Conservation (phyloP, 2,797 vertebrate species). For the Microchirus variegatus region DNA sequence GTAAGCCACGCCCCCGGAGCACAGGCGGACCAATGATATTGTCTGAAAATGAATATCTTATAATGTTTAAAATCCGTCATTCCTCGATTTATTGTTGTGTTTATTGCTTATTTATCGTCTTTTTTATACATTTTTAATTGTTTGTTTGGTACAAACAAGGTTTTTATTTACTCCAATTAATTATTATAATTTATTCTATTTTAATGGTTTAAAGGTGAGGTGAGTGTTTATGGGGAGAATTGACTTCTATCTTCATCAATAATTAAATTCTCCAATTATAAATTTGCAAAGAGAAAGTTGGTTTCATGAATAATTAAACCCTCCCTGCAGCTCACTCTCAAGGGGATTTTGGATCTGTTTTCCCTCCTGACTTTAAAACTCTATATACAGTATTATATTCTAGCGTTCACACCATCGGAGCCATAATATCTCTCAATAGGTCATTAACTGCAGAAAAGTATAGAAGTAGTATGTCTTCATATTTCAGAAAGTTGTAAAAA, state of each 20-base stretch:
- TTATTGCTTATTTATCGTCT: too few relatives aligned
- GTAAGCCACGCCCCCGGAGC: conserved; percentile 43
- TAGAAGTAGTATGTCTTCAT: not conserved
- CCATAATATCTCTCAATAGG: not conserved
- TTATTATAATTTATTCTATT: too few relatives aligned
- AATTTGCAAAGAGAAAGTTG: not conserved
- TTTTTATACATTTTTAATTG: too few relatives aligned
- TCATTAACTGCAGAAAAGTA: not conserved
- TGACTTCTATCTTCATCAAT: not conserved
- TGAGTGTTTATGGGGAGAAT: too few relatives aligned
- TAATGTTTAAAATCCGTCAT: not conserved
- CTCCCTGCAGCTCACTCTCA: not conserved
- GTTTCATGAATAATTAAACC: not conserved
- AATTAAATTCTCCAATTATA: not conserved
- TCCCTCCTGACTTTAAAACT: not conserved
- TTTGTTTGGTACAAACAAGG: too few relatives aligned
- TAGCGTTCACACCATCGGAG: not conserved
- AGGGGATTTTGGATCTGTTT: not conserved
- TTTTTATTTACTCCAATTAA: too few relatives aligned
- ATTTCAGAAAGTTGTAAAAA: not conserved
- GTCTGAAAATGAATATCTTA: not conserved
- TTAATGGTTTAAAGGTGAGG: not conserved
- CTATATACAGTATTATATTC: not conserved
- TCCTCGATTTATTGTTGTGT: too few relatives aligned
- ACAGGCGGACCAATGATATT: conserved; percentile 47